phyloP scores from a whole-genome alignment of 2,888 invertebrate species.

The Nemoura dubitans region DNA sequence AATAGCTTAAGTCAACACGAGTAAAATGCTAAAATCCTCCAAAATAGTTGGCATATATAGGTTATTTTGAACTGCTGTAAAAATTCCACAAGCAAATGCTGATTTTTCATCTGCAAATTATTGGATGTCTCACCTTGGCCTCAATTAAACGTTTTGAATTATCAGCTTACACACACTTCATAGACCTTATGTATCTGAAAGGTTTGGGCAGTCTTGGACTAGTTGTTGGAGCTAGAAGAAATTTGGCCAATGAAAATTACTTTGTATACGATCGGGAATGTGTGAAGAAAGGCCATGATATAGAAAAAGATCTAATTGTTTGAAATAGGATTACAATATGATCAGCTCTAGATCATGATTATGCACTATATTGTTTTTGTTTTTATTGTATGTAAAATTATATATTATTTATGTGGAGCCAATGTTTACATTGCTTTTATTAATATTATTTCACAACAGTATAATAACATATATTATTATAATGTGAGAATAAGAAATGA shows the following conservation, averaged over 20 bases:
- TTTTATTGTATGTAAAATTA: slow-evolving; percentile 5
- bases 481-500: background rate
- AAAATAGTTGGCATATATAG: too few relatives aligned
- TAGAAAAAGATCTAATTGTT: background rate
- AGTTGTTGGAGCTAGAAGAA: background rate
- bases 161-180: too few relatives aligned
- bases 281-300: background rate
- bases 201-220: background rate
- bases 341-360: background rate
- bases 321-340: background rate
- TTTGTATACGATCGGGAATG: background rate
- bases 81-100: too few relatives aligned
- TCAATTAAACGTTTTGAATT: too few relatives aligned
- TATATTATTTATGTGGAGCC: background rate
- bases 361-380: background rate
- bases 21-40: too few relatives aligned
- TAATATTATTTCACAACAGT: background rate
- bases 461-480: background rate
- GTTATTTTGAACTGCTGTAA: too few relatives aligned
- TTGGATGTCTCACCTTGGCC: too few relatives aligned
- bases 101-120: too few relatives aligned
- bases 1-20: too few relatives aligned
- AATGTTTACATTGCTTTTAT: background rate
- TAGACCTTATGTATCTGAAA: too few relatives aligned
- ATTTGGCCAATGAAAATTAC: background rate